A percentile compares a stretch with the other conserved stretches of the same genome.
Conservation (phyloP, 1,140 invertebrate species). For the Reticulitermes speratus region DNA sequence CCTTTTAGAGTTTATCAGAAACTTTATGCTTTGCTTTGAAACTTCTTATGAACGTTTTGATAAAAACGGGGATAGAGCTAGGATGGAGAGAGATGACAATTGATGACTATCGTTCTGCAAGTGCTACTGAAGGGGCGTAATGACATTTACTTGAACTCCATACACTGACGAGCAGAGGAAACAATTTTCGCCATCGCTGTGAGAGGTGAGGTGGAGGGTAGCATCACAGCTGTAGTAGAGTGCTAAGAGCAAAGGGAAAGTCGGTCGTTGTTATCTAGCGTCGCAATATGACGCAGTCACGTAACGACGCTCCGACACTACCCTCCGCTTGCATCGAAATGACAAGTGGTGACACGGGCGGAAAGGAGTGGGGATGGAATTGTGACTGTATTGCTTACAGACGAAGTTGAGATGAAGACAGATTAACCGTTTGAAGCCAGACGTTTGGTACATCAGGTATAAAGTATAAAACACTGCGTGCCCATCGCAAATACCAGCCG, state of each 20-base stretch:
- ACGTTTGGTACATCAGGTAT: no score
- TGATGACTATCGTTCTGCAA: slow-evolving; percentile 4
- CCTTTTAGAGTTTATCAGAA: no score
- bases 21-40: background rate
- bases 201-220: background rate
- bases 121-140: background rate
- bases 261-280: background rate
- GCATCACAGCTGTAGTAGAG: no score
- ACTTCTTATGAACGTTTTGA: background rate
- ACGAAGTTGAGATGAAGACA: background rate
- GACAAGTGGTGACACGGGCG: background rate
- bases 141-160: background rate
- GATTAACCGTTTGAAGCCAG: background rate
- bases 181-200: background rate
- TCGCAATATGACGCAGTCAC: background rate
- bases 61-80: background rate
- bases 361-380: no score
- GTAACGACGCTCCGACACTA: background rate
- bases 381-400: no score
- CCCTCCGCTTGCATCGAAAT: no score
- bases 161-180: background rate
- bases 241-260: no score
- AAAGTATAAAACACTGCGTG: no score
- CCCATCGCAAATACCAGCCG: no score
- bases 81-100: background rate